Conservation (phyloP, 2,797 vertebrate species). For the Myotis vivesi region DNA sequence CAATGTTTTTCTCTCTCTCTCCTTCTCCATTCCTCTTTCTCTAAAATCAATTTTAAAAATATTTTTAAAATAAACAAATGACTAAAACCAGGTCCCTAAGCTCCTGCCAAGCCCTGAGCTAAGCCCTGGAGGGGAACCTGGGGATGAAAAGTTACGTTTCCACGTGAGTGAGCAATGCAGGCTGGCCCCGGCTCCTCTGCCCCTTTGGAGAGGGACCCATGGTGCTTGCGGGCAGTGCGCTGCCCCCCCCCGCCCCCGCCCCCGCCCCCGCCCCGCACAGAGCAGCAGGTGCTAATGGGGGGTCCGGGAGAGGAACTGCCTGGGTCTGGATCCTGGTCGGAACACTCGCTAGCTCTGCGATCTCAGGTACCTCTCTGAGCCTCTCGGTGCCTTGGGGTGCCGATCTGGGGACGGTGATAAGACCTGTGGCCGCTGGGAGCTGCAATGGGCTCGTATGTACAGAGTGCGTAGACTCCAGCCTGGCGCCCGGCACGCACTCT, state of each 20-base stretch:
- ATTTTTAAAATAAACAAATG: too few relatives aligned
- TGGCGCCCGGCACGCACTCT: background rate
- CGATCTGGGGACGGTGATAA: background rate
- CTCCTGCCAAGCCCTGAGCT: background rate
- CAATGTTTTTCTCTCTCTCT: too few relatives aligned
- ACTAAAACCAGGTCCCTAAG: background rate
- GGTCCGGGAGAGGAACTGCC: background rate
- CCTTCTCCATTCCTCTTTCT: too few relatives aligned
- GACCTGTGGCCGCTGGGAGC: background rate
- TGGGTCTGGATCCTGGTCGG: background rate
- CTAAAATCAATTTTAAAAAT: too few relatives aligned
- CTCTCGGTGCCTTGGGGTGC: background rate
- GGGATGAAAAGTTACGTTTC: background rate
- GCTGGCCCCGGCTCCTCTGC: background rate
- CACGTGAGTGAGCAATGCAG: rapidly evolving
- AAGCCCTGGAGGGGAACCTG: background rate
- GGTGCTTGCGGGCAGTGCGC: rapidly evolving
- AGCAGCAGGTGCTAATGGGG: rapidly evolving
- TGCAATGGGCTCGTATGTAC: rapidly evolving
- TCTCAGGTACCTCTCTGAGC: too few relatives aligned
- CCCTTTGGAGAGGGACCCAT: background rate
- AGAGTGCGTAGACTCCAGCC: background rate
- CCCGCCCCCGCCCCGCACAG: too few relatives aligned
- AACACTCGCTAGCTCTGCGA: background rate
- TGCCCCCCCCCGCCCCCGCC: too few relatives aligned